Base-by-base conservation (phyloP, 2,888 invertebrate species). In the Carcina quercana region DNA sequence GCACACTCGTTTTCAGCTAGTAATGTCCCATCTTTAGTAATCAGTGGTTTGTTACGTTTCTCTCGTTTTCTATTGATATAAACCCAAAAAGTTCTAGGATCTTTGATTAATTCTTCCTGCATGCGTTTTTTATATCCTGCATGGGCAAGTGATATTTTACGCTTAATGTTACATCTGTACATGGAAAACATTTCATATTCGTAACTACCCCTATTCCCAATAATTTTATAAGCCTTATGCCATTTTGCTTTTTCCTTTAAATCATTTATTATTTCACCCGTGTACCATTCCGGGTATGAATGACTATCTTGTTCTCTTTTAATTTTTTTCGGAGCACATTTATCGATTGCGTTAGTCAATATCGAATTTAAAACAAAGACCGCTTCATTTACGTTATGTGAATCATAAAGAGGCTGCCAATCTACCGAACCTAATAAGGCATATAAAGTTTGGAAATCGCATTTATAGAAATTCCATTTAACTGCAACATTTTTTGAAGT, bases 271-370 rank as follows among this genome's bases (percentile, higher is more conserved):
- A 47, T 32, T 15, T 43, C 37, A 1, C 22, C 8, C 6, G 40
- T 44, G 19, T 44, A 47, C 44, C 43, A 47, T 11, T 35, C 38
- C 2, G 47, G 44, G 19, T 45, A 47, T 15, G 4, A 6, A 14
- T 40, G 33, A 30, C 28, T 32, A 12, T 12, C 10, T 15, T 26
- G 24, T 6, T 5, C n/a, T n/a, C 6, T 12, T 7, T 34, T 37
- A n/a, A 20, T 32, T 32, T 41, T 47, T 19, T 10, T 28, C 3
- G 42, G 43, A 14, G 37, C 35, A 25, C 42, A 39, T 1, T 28
- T 24, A 32, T 37, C 25, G 5, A 42, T 27, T 13, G 32, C 11
- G 3, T 13, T 7, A 32, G 40, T 30, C 12, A 42, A 10, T 10
- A 3, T 34, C 5, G 25, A 3, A 32, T 43, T 42, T 35, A 46